These are phyloP conservation scores for Drosophila multiciliata DNA, from an alignment of 2,888 invertebrate genomes.

Conservation along the genomic window DNA sequence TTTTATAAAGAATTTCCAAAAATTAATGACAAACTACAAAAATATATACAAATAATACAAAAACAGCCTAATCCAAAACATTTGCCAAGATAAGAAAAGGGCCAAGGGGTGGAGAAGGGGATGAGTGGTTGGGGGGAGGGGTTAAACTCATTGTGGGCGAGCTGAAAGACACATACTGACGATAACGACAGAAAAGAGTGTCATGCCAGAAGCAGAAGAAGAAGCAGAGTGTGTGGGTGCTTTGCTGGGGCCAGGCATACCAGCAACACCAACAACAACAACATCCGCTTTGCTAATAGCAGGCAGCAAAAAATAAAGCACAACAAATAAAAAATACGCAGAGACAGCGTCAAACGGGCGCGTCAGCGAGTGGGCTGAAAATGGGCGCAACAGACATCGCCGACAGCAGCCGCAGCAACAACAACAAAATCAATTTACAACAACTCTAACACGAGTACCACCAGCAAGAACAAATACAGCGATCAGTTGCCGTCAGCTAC, in stretches of 20 bases:
- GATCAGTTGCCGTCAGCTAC: conserved; percentile 54
- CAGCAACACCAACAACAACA: conserved; percentile 49
- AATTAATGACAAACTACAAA: conserved; percentile 8
- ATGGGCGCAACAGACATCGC: conserved; percentile 77
- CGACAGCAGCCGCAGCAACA: conserved; percentile 47
- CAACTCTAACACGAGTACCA: conserved; percentile 70
- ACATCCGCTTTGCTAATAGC: conserved; percentile 81
- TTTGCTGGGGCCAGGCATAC: conserved; percentile 10
- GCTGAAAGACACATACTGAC: conserved; percentile 25
- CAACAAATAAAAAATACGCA: conserved; percentile 30
- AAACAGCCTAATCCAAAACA: neutral
- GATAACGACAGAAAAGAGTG: conserved; percentile 52
- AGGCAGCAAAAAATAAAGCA: conserved; percentile 51
- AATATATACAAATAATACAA: neutral
- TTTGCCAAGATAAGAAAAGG: conserved; percentile 54
- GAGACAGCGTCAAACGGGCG: conserved; percentile 54
- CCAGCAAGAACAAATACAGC: conserved; percentile 66
- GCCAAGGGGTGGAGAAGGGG: conserved; percentile 24
- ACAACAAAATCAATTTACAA: conserved; percentile 75
- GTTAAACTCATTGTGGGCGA: conserved; percentile 67
- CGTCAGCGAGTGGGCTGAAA: conserved; percentile 82
- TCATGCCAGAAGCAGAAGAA: conserved; percentile 64
- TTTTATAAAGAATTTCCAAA: neutral
- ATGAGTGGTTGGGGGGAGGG: conserved; percentile 45
- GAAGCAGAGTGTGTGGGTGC: conserved; percentile 17